These are phyloP conservation scores for Daubentonia madagascariensis DNA, from an alignment of 2,113 vertebrate species.

Conservation along the genomic window DNA sequence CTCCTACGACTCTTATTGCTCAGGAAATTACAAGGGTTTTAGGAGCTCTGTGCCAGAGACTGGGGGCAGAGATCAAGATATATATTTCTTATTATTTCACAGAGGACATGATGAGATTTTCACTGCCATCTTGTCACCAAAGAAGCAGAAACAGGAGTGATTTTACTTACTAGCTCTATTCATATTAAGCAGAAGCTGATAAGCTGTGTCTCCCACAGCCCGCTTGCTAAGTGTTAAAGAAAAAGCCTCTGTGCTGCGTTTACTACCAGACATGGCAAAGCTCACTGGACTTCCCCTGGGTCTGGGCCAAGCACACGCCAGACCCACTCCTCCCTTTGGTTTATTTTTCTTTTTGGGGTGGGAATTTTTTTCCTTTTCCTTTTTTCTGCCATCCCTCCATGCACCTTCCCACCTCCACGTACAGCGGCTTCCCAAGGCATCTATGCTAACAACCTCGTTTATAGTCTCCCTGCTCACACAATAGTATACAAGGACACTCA, in stretches of 20 bases:
- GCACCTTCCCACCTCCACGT: neutral
- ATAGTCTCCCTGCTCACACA: neutral
- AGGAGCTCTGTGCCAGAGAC: neutral
- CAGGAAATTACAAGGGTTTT: neutral
- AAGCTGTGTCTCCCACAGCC: neutral
- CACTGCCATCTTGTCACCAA: neutral
- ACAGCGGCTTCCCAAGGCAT: neutral
- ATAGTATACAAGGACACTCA: too few species aligned
- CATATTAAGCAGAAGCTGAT: neutral
- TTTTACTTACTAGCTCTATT: neutral
- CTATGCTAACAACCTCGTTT: neutral
- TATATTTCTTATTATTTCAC: neutral
- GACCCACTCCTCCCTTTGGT: neutral
- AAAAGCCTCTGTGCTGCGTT: neutral
- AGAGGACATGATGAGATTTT: neutral
- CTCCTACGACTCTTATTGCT: neutral
- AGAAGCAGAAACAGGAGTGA: neutral
- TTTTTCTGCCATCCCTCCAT: neutral
- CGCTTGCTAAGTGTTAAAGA: neutral
- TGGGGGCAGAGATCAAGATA: neutral
- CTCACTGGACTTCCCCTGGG: neutral
- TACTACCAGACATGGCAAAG: neutral
- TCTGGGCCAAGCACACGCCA: neutral
- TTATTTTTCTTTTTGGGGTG: neutral
- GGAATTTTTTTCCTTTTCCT: neutral